A percentile compares a stretch with the other conserved stretches of the same genome.
These are phyloP conservation scores for Planiliza haematocheilus DNA, from an alignment of 2,113 vertebrate genomes.

Conservation along the genomic window DNA sequence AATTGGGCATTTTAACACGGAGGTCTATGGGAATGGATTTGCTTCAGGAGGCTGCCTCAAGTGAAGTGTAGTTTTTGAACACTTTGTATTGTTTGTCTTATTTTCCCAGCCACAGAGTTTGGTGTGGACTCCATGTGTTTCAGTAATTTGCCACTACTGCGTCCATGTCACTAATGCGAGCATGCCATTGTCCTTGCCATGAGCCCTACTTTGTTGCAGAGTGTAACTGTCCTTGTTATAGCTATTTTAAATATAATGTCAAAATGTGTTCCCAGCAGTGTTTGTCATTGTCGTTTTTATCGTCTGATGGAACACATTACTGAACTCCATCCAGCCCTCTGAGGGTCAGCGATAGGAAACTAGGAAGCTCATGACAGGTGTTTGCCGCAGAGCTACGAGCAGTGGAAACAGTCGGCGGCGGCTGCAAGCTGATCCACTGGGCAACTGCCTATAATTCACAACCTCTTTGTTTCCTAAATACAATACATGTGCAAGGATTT, in stretches of 20 bases:
- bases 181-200: background rate
- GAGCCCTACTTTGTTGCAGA: slow-evolving; percentile 9
- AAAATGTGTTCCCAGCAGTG: background rate
- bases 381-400: slow-evolving; percentile 44
- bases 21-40: too few species aligned
- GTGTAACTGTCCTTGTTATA: slow-evolving; percentile 10
- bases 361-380: slow-evolving; percentile 31
- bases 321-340: slow-evolving; percentile 1
- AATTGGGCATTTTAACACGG: too few species aligned
- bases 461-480: slow-evolving; percentile 57
- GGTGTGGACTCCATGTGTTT: background rate
- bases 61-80: too few species aligned
- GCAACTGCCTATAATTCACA: slow-evolving; percentile 29
- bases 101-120: too few species aligned
- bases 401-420: slow-evolving; percentile 29
- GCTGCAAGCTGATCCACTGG: slow-evolving; percentile 22
- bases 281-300: slow-evolving; percentile 12
- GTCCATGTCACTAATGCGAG: background rate
- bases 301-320: slow-evolving; percentile 20
- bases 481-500: slow-evolving; percentile 45
- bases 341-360: slow-evolving; percentile 17
- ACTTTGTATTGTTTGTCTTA: too few species aligned
- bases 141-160: too few species aligned
- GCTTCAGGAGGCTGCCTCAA: too few species aligned
- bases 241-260: slow-evolving; percentile 38